Evolutionary conservation across 2,797 vertebrate species (phyloP).

Genomic region (Microctenopoma lineatum): DNA sequence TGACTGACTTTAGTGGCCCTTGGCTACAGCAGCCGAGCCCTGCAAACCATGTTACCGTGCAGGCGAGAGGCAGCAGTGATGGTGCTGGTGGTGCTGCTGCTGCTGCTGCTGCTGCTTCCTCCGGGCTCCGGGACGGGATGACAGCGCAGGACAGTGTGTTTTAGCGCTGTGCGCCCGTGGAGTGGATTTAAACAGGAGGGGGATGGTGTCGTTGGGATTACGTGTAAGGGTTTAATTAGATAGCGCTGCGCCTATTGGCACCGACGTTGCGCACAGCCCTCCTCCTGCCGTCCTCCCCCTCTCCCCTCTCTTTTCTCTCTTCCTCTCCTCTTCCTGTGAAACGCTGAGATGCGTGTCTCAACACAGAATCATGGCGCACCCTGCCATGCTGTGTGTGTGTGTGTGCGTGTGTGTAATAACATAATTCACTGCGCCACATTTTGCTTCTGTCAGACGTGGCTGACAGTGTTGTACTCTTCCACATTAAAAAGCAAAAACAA

Average conservation of each 20-base stretch:
- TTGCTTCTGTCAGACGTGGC: neutral
- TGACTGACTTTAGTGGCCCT: constrained; percentile 30
- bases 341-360: constrained; percentile 15
- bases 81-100: constrained; percentile 31
- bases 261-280: constrained; percentile 63
- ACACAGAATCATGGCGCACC: constrained; percentile 27
- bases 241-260: constrained; percentile 79
- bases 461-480: neutral
- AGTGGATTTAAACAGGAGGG: constrained; percentile 82
- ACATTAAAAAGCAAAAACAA: neutral
- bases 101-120: constrained; percentile 46
- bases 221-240: constrained; percentile 83
- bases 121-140: constrained; percentile 45
- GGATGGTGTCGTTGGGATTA: constrained; percentile 79
- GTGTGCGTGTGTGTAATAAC: constrained; percentile 9
- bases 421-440: constrained; percentile 21
- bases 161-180: constrained; percentile 55
- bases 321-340: constrained; percentile 11
- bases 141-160: constrained; percentile 48
- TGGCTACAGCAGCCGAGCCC: constrained; percentile 73
- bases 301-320: constrained; percentile 1
- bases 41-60: constrained; percentile 77
- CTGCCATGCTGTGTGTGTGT: neutral
- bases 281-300: constrained; percentile 27
- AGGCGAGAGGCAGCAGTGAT: constrained; percentile 53